These are phyloP conservation scores for Branchinecta sandiegonensis DNA, from an alignment of 2,888 invertebrate genomes.

Conservation along the genomic window DNA sequence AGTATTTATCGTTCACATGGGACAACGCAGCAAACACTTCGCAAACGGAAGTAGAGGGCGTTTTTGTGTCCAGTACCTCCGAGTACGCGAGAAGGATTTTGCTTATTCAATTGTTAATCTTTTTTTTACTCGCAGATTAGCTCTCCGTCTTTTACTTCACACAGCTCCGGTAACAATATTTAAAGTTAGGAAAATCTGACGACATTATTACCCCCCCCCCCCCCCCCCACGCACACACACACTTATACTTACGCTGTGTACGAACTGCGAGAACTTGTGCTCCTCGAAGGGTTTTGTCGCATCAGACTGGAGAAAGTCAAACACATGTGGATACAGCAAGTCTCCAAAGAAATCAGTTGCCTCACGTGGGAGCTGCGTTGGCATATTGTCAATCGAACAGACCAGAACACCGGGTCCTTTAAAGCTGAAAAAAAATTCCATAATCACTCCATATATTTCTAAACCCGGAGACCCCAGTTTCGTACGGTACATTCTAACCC, in stretches of 20 bases:
- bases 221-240: not conserved
- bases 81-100: no score
- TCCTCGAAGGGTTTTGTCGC: conserved; percentile 61
- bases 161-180: no score
- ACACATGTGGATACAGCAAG: conserved; percentile 68
- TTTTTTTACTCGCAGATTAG: no score
- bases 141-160: no score
- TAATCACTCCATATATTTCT: no score
- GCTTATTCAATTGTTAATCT: no score
- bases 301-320: conserved; percentile 73
- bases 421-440: conserved; percentile 53
- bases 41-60: no score
- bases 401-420: conserved; percentile 93
- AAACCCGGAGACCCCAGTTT: no score
- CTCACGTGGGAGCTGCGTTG: conserved; percentile 92
- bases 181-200: not conserved
- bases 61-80: no score
- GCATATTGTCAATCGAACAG: conserved; percentile 99
- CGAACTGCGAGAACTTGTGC: conserved; percentile 55
- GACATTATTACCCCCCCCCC: not conserved
- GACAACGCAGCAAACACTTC: no score
- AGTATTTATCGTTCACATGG: no score
- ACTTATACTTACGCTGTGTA: conserved; percentile 45
- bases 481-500: no score
- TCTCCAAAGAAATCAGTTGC: conserved; percentile 97